Base-by-base conservation (phyloP, 2,113 vertebrate species). In the Callithrix jacchus region DNA sequence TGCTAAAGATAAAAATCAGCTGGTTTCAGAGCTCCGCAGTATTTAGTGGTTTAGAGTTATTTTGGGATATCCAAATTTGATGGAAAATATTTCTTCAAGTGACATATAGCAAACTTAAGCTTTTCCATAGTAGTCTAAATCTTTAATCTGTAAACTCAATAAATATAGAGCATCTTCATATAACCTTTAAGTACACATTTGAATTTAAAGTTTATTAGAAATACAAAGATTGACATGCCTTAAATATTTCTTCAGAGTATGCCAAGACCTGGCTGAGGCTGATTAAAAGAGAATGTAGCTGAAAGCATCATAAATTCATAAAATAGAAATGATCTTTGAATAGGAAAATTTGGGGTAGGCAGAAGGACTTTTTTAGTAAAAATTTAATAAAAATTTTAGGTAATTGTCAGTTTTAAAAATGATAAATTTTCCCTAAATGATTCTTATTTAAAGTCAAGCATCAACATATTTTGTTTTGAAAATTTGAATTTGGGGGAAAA, bases 401-500 rank as follows among this genome's bases (percentile, higher is more conserved):
- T 82, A 89, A 74, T 64, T 79, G 25, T 40, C 86, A 89, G 70
- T 54, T 89, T 97, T 93, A 94, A 95, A 96, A 93, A n/a, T 92
- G 18, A 76, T 70, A 1, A 10, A 3, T 73, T 90, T 94, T 90
- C 61, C 37, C 54, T 58, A 92, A 84, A 71, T 88, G 45, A 92
- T 86, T 95, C 17, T 86, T 56, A 80, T 83, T 95, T 89, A 88
- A 94, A 96, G 80, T 95, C 61, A 81, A 87, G 27, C 71, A 84
- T 86, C 83, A 93, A 25, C 45, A 23, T 64, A 21, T 74, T 79
- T 76, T 56, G 42, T 93, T 97, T 93, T 81, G 13, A 47, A 96
- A 96, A 49, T 82, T 49, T 89, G 10, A 79, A 54, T 93, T 61
- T 91, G 80, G 13, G 47, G 61, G 61, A 14, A 30, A 83, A 73